phyloP scores from a whole-genome alignment of 2,797 vertebrate genomes.

The Platalea minor region DNA sequence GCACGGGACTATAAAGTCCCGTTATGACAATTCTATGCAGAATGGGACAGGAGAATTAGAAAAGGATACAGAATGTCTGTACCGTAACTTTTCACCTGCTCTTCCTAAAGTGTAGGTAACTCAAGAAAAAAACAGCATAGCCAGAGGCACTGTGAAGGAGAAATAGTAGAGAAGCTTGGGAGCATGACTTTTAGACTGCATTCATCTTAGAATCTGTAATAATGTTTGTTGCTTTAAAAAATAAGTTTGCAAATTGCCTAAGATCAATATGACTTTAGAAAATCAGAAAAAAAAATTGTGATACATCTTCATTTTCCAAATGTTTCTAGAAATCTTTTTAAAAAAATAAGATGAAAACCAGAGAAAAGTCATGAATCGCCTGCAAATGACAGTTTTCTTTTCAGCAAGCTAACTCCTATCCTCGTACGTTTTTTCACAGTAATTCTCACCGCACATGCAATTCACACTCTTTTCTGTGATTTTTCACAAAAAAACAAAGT shows the following conservation, averaged over 20 bases:
- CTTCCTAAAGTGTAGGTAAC: not conserved
- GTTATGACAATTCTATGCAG: not conserved
- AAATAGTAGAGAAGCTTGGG: not conserved
- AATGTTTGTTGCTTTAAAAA: not conserved
- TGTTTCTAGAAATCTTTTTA: not conserved
- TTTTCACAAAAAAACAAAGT: not conserved
- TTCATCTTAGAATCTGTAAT: not conserved
- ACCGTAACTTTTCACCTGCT: not conserved
- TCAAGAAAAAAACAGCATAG: not conserved
- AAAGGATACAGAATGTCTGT: not conserved
- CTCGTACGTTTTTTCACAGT: not conserved
- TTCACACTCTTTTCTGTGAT: not conserved
- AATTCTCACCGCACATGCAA: not conserved
- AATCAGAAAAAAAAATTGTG: not conserved
- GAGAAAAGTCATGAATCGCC: not conserved
- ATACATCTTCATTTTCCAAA: not conserved
- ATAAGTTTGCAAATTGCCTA: not conserved
- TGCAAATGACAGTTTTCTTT: not conserved
- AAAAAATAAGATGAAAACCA: not conserved
- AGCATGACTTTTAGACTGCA: not conserved
- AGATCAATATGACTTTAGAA: not conserved
- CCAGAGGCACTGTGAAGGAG: not conserved
- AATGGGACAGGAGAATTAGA: not conserved
- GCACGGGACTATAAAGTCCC: not conserved
- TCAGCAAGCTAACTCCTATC: not conserved